These are phyloP conservation scores for Coelinius sp. DNA, from an alignment of 2,888 invertebrate genomes.

Conservation along the genomic window DNA sequence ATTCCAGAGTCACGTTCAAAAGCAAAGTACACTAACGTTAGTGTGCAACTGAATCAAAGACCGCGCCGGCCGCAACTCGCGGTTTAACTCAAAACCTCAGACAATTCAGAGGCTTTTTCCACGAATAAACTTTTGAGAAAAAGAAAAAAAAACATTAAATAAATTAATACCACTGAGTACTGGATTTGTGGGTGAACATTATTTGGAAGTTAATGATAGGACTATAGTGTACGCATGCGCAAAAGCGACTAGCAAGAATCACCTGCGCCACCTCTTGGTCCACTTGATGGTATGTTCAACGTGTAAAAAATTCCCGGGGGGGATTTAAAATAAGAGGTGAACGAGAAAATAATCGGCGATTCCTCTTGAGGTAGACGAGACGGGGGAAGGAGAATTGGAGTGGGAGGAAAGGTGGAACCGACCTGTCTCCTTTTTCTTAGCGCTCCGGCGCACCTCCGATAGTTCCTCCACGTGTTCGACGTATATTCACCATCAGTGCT, in stretches of 20 bases:
- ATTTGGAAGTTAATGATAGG: slow-evolving; percentile 22
- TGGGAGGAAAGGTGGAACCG: slow-evolving; percentile 25
- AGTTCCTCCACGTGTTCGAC: slow-evolving; percentile 25
- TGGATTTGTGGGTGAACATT: slow-evolving; percentile 53
- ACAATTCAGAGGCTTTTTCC: slow-evolving; percentile 37
- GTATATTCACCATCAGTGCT: slow-evolving; percentile 17
- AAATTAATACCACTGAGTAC: slow-evolving; percentile 6
- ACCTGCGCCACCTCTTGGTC: slow-evolving; percentile 27
- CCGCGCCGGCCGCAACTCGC: slow-evolving; percentile 40
- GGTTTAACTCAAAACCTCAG: slow-evolving; percentile 17
- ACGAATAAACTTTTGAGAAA: background rate
- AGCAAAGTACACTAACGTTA: slow-evolving; percentile 63
- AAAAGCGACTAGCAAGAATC: background rate
- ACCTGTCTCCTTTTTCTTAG: slow-evolving; percentile 20
- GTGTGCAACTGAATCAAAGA: slow-evolving; percentile 60
- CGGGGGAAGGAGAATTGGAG: slow-evolving; percentile 19
- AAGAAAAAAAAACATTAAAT: background rate
- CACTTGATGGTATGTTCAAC: slow-evolving; percentile 17
- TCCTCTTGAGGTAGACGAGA: slow-evolving; percentile 19
- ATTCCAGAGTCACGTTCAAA: slow-evolving; percentile 68
- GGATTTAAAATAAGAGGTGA: slow-evolving; percentile 4
- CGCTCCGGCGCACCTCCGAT: slow-evolving; percentile 13
- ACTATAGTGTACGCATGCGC: slow-evolving; percentile 28
- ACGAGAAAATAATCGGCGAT: slow-evolving; percentile 34
- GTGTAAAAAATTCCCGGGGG: slow-evolving; percentile 14